Percentiles rank a stretch among this genome's conserved stretches.
phyloP scores from a whole-genome alignment of 2,888 invertebrate genomes.

The Hoplodrina ambigua region DNA sequence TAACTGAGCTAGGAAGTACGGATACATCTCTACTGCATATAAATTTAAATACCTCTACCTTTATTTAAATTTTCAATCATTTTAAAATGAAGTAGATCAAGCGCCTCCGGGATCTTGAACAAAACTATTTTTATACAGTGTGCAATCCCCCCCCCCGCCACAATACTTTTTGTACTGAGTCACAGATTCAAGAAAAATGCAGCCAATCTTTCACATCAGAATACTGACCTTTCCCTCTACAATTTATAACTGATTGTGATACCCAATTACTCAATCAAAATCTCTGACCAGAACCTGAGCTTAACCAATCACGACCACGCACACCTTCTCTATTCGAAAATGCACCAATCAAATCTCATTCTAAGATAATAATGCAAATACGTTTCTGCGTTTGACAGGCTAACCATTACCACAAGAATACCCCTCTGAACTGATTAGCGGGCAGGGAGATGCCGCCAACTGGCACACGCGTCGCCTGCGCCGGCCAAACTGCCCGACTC shows the following conservation, averaged over 20 bases:
- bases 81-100: too few relatives aligned
- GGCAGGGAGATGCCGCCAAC: slow-evolving; percentile 78
- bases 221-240: background rate
- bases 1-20: too few relatives aligned
- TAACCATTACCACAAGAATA: slow-evolving; percentile 69
- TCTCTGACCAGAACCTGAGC: background rate
- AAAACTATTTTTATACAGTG: too few relatives aligned
- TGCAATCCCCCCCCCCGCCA: too few relatives aligned
- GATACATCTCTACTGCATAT: too few relatives aligned
- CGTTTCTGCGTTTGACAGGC: slow-evolving; percentile 55
- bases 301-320: background rate
- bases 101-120: too few relatives aligned
- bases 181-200: background rate
- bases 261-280: background rate
- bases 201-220: background rate
- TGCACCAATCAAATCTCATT: slow-evolving; percentile 21
- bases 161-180: too few relatives aligned
- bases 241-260: background rate
- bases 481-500: slow-evolving; percentile 82
- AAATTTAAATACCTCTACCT: too few relatives aligned
- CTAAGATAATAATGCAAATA: slow-evolving; percentile 49
- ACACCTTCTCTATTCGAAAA: slow-evolving; percentile 7
- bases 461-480: slow-evolving; percentile 79
- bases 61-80: too few relatives aligned
- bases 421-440: slow-evolving; percentile 80